A percentile compares a stretch with the other conserved stretches of the same genome.
Evolutionary conservation across 2,797 vertebrate species (phyloP).

Genomic region (Hafferia zeledoni): DNA sequence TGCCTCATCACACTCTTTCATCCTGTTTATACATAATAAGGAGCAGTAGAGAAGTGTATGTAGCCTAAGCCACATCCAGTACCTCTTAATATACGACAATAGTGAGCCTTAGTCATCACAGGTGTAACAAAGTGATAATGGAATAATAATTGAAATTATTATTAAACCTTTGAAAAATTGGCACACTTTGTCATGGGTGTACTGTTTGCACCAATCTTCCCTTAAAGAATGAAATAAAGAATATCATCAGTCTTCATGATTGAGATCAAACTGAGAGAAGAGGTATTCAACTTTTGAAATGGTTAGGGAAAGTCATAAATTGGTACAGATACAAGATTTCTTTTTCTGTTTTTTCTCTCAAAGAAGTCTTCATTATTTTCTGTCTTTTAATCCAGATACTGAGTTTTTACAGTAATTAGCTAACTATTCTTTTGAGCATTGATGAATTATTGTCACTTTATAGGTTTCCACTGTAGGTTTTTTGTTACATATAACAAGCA

Average conservation of each 20-base stretch:
- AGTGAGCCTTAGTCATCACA: not conserved
- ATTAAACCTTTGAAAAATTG: not conserved
- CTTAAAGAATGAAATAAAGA: not conserved
- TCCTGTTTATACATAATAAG: not conserved
- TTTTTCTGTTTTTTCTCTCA: not conserved
- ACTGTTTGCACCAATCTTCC: not conserved
- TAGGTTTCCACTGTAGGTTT: not conserved
- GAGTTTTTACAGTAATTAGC: not conserved
- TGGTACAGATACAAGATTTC: not conserved
- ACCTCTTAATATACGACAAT: not conserved
- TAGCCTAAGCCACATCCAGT: not conserved
- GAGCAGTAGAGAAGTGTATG: not conserved
- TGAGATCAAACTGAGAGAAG: not conserved
- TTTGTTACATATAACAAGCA: not conserved
- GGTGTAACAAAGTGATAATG: not conserved
- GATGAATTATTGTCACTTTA: not conserved
- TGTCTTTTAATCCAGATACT: not conserved
- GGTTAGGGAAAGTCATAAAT: not conserved
- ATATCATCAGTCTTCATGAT: not conserved
- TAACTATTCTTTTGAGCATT: not conserved
- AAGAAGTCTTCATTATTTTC: not conserved
- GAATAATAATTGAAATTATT: not conserved
- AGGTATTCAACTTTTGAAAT: not conserved
- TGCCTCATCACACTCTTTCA: not conserved
- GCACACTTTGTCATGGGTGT: not conserved